Evolutionary conservation across 2,888 invertebrate genomes (phyloP).

Genomic region (Cynaeus angustus): DNA sequence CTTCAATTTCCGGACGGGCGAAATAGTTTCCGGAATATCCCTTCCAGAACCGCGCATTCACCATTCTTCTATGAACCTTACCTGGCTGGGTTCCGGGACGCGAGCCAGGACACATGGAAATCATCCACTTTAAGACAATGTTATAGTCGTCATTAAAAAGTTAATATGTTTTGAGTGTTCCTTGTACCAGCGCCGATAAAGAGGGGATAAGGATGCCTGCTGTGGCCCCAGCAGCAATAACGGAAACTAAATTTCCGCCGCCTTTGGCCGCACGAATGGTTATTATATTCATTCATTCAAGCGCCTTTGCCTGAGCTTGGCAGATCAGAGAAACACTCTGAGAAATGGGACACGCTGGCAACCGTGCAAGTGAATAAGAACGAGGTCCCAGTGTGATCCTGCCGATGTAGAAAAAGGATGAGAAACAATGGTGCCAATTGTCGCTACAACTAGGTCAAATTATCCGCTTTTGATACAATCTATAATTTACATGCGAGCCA

Average conservation of each 20-base stretch:
- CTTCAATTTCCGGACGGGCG: slow-evolving; percentile 56
- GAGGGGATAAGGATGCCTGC: slow-evolving; percentile 55
- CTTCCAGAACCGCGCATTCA: slow-evolving; percentile 21
- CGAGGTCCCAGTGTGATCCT: slow-evolving; percentile 19
- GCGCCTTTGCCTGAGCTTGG: slow-evolving; percentile 51
- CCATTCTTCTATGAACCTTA: slow-evolving; percentile 25
- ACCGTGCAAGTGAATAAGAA: slow-evolving; percentile 33
- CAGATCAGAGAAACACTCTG: slow-evolving; percentile 50
- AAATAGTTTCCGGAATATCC: slow-evolving; percentile 54
- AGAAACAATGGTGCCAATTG: slow-evolving; percentile 36
- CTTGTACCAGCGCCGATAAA: slow-evolving; percentile 46
- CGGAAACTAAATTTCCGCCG: slow-evolving; percentile 68
- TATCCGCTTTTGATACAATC: slow-evolving; percentile 30
- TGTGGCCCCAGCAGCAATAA: slow-evolving; percentile 61
- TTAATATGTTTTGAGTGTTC: slow-evolving; percentile 54
- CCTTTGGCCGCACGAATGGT: slow-evolving; percentile 66
- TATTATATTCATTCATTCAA: slow-evolving; percentile 67
- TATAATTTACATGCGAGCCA: slow-evolving; percentile 33
- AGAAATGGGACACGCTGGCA: slow-evolving; percentile 47
- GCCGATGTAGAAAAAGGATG: slow-evolving; percentile 28
- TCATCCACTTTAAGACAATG: slow-evolving; percentile 49
- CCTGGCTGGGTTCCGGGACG: slow-evolving; percentile 5
- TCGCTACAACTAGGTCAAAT: slow-evolving; percentile 36
- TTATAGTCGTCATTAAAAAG: slow-evolving; percentile 55
- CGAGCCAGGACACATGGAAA: slow-evolving; percentile 12